Base-by-base conservation (phyloP, 2,888 invertebrate genomes). In the Metallyticus violacea region DNA sequence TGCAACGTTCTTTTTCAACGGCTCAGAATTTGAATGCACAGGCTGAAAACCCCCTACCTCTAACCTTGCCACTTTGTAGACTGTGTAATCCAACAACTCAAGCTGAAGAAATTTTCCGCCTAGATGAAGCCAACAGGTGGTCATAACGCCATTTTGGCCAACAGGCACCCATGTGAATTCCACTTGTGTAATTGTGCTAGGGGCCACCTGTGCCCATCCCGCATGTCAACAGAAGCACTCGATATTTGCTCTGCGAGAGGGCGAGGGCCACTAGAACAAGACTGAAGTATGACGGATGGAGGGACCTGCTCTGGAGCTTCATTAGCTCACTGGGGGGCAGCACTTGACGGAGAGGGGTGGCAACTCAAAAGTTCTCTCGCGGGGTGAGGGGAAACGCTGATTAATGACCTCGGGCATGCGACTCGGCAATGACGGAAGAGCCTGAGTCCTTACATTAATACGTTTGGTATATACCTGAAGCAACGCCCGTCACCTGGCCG, bases 271-370 rank as follows among this genome's bases (percentile, higher is more conserved):
- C 79, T n/a, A 7, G 81, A 40, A 9, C 29, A 30, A 30, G 81
- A 81, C 81, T 25, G 5, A 40, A 81, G 81, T 81, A 81, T 81
- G 81, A 81, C 81, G 79, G 79, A 79, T 79, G 79, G 25, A 79
- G 27, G 79, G 79, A 4, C 27, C 6, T 15, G 79, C n/a, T n/a
- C n/a, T 62, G 40, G 40, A 62, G 79, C 27, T 80, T 80, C 79
- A 80, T 80, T 80, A 80, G 79, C 79, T 27, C 79, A 26, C 79
- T 15, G 28, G 29, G 27, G 25, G 29, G 29, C n/a, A 81, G 81
- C n/a, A 25, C 81, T 40, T 81, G 81, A 81, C 81, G 15, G 81
- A 26, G 25, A n/a, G 79, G 79, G 28, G 40, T 15, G 40, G 40
- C 15, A 62, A 62, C 40, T 62, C 40, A 62, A 62, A 62, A 62